Evolutionary conservation across 2,888 invertebrate species (phyloP).

Genomic region (Vandiemenella viatica): DNA sequence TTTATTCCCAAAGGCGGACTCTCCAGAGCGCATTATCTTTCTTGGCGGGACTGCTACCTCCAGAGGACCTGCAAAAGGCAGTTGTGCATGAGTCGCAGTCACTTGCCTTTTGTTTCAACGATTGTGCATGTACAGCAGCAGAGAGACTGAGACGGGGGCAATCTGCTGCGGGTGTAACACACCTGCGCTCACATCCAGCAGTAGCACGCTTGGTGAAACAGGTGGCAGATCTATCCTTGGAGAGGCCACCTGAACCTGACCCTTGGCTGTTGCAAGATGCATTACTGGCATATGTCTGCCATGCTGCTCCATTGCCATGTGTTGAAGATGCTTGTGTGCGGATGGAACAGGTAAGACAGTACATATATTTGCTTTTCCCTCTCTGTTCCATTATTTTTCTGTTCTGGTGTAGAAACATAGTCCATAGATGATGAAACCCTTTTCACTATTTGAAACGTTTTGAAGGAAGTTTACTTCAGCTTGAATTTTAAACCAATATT

Average conservation of each 20-base stretch:
- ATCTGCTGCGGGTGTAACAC: conserved; percentile 40
- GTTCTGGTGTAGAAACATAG: too few species aligned
- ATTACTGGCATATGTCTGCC: conserved; percentile 70
- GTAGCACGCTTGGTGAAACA: conserved; percentile 53
- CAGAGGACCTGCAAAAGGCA: conserved; percentile 37
- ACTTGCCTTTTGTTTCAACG: conserved; percentile 69
- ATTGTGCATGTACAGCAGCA: conserved; percentile 64
- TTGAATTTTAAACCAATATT: too few species aligned
- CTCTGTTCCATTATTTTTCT: too few species aligned
- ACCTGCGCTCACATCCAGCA: conserved; percentile 57
- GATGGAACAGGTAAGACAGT: conserved; percentile 8
- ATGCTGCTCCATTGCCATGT: conserved; percentile 67
- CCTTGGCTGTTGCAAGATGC: conserved; percentile 65
- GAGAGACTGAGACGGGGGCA: conserved; percentile 38
- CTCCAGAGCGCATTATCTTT: conserved; percentile 79
- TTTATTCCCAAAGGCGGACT: conserved; percentile 67
- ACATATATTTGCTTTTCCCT: too few species aligned
- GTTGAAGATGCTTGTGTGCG: conserved; percentile 25
- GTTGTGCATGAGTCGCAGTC: conserved; percentile 61
- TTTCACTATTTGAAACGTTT: too few species aligned
- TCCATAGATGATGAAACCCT: too few species aligned
- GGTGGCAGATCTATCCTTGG: conserved; percentile 47
- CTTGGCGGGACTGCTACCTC: conserved; percentile 52
- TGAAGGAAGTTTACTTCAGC: too few species aligned
- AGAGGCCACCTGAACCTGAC: conserved; percentile 49